Evolutionary conservation across 2,113 vertebrate genomes (phyloP).

Genomic region (Stictonetta naevosa): DNA sequence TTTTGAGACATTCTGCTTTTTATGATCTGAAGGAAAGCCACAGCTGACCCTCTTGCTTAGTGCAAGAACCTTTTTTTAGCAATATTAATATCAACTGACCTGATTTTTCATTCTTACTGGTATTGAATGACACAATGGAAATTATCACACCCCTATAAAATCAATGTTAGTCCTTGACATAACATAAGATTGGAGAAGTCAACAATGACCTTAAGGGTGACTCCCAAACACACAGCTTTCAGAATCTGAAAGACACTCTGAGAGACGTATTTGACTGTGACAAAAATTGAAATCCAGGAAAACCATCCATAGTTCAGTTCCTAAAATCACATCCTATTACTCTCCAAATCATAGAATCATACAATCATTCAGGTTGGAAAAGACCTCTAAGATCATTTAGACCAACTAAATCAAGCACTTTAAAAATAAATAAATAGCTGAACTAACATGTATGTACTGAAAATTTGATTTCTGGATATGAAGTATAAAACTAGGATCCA

Average conservation of each 20-base stretch:
- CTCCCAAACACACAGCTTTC: not conserved
- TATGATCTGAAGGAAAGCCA: not conserved
- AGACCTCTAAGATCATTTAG: too few relatives aligned
- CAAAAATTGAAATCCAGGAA: not conserved
- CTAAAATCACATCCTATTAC: not conserved
- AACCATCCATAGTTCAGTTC: not conserved
- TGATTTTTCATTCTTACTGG: not conserved
- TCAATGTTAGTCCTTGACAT: not conserved
- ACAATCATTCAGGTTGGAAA: too few relatives aligned
- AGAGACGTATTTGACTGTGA: not conserved
- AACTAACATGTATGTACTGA: accelerated
- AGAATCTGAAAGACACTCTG: not conserved
- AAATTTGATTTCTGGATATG: not conserved
- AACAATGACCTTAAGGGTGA: not conserved
- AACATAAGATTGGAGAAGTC: not conserved
- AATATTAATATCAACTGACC: not conserved
- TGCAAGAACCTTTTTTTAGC: not conserved
- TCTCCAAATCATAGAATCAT: not conserved
- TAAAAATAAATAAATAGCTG: not conserved
- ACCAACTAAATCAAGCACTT: not conserved
- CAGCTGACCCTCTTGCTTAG: not conserved
- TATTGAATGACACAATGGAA: not conserved
- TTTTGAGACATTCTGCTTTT: not conserved
- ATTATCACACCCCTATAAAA: not conserved
- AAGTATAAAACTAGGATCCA: not conserved